A percentile compares a stretch with the other conserved stretches of the same genome.
Conservation (phyloP, 2,888 invertebrate species). For the Myathropa florea region DNA sequence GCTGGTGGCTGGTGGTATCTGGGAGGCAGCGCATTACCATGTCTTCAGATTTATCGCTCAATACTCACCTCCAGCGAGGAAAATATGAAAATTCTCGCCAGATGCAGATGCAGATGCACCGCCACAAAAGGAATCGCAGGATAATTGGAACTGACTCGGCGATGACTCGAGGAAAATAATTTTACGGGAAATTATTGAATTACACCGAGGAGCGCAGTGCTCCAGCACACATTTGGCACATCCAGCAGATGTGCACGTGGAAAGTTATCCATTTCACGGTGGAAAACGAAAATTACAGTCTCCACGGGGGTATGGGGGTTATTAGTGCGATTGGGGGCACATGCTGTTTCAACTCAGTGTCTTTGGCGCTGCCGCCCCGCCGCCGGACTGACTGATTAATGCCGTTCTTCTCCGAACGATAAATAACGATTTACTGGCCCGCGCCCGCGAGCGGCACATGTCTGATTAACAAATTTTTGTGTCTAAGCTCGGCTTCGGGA, state of each 20-base stretch:
- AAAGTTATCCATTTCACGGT: slow-evolving; percentile 67
- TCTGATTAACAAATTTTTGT: slow-evolving; percentile 46
- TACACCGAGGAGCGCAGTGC: slow-evolving; percentile 19
- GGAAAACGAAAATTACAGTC: slow-evolving; percentile 56
- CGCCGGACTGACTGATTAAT: slow-evolving; percentile 52
- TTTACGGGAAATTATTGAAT: slow-evolving; percentile 67
- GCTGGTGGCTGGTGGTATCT: neutral
- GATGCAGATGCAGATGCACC: slow-evolving; percentile 18
- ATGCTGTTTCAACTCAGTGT: slow-evolving; percentile 27
- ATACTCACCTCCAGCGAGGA: slow-evolving; percentile 56
- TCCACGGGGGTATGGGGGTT: slow-evolving; percentile 24
- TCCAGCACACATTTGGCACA: neutral
- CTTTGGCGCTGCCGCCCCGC: neutral
- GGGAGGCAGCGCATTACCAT: neutral
- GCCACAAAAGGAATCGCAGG: slow-evolving; percentile 47
- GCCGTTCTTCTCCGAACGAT: slow-evolving; percentile 45
- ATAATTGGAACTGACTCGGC: slow-evolving; percentile 49
- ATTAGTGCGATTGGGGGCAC: slow-evolving; percentile 47
- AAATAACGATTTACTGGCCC: slow-evolving; percentile 47
- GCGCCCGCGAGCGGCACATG: too few relatives aligned
- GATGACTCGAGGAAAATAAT: slow-evolving; percentile 43
- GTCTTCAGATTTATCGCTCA: slow-evolving; percentile 65
- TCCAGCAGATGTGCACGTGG: slow-evolving; percentile 20
- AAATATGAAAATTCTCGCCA: slow-evolving; percentile 40
- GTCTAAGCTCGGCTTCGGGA: slow-evolving; percentile 33